Base-by-base conservation (phyloP, 2,888 invertebrate species). In the Biston stratarius region DNA sequence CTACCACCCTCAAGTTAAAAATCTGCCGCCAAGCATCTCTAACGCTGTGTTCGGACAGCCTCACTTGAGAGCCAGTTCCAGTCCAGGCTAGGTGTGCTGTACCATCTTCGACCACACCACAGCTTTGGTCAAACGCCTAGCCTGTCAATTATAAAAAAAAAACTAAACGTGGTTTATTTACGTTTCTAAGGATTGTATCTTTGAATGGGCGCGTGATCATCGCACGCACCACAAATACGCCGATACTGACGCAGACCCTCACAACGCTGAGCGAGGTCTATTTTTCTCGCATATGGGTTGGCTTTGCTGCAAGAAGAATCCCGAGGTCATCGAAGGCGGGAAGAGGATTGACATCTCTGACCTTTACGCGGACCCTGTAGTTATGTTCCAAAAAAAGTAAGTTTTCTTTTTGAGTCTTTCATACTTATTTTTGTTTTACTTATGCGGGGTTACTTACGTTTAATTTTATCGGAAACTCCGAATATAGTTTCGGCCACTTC, bases 261-360 rank as follows among this genome's bases (percentile, higher is more conserved):
- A 98, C 88, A 98, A 98, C 80, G 96, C 97, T 0, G 95, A 95
- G 56, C 94, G 98, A 61, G 99, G 99, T 0, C 97, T 99, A 87
- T 99, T 99, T 94, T 99, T 98, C 92, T 96, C 98, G 0, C 99
- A 99, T 86, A 97, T 99, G 92, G 99, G 99, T 57, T 99, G 99
- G 99, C 92, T 99, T 61, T 94, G 98, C 90, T 94, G 96, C 75
- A 96, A 96, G 80, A 99, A 99, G 86, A 98, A 98, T 83, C 97
- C 96, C 0, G 97, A 98, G 79, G 98, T 99, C 40, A 95, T 96
- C 51, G 94, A 89, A 51, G 98, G 97, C 77, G 98, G 99, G 48
- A 96, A 96, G 74, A 94, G 95, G 36, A 95, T 99, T 34, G 98
- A 98, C 82, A 94, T 98, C 92, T 96, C 95, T 47, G 99, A 99